Percentiles rank a stretch among this genome's conserved stretches.
phyloP scores from a whole-genome alignment of 2,113 vertebrate species.

The Gracilinanus agilis region DNA sequence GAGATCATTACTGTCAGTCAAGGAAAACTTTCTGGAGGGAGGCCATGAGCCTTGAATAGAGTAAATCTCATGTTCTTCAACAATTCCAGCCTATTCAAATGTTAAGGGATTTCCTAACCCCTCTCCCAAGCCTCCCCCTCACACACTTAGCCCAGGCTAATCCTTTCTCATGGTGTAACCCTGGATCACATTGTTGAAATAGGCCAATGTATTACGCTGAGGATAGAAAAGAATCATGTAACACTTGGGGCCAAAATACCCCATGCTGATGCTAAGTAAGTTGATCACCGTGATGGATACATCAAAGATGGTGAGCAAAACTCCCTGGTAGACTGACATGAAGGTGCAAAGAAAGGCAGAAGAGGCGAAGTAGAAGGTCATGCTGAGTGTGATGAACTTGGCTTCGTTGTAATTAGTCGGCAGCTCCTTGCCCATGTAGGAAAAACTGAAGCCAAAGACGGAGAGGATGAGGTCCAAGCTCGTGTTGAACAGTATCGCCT shows the following conservation, averaged over 20 bases:
- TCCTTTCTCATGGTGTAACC: constrained; percentile 75
- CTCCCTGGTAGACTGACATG: constrained; percentile 83
- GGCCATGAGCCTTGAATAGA: background rate
- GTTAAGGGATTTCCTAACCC: background rate
- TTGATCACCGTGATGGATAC: constrained; percentile 51
- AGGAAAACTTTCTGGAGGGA: background rate
- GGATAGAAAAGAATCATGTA: constrained; percentile 76
- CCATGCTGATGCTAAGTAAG: constrained; percentile 71
- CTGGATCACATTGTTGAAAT: constrained; percentile 79
- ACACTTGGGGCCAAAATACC: constrained; percentile 81
- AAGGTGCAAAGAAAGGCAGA: constrained; percentile 87
- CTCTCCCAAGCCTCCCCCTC: background rate
- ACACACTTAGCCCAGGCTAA: constrained; percentile 15
- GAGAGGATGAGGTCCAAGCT: constrained; percentile 81
- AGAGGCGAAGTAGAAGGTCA: constrained; percentile 88
- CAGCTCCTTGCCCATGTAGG: constrained; percentile 90
- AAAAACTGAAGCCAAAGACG: constrained; percentile 86
- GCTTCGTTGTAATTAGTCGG: constrained; percentile 92
- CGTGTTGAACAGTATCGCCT: constrained; percentile 34
- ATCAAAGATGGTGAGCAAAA: constrained; percentile 68
- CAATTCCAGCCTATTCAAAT: background rate
- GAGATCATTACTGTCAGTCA: background rate
- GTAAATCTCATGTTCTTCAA: background rate
- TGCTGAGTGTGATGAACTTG: constrained; percentile 89
- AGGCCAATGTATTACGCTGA: constrained; percentile 63